Evolutionary conservation across 2,113 vertebrate species (phyloP).

Genomic region (Hymenochirus boettgeri): DNA sequence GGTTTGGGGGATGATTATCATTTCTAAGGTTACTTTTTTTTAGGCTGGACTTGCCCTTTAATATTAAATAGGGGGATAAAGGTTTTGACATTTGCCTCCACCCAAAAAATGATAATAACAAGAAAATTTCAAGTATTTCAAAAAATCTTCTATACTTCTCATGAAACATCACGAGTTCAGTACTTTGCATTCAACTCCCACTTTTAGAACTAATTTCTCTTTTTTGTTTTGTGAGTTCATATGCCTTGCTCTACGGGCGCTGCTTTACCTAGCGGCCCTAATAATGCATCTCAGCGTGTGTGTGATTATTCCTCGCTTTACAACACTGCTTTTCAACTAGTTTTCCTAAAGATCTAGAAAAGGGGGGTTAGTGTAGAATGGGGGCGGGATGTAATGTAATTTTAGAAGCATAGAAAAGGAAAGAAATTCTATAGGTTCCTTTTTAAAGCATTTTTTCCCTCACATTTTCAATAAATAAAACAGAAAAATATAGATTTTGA

Average conservation of each 20-base stretch:
- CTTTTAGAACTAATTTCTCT: slow-evolving; percentile 10
- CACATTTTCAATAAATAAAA: no score
- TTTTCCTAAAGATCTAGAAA: neutral
- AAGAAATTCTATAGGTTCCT: slow-evolving; percentile 2
- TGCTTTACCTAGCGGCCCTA: slow-evolving; percentile 22
- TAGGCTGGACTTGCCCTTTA: no score
- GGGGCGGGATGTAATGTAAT: neutral
- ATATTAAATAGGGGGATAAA: no score
- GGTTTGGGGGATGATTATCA: no score
- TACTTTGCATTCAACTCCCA: slow-evolving; percentile 18
- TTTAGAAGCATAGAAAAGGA: slow-evolving; percentile 6
- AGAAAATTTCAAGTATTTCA: no score
- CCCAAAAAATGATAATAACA: no score
- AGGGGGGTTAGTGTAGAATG: no score
- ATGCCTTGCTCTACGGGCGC: neutral
- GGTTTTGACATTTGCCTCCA: no score
- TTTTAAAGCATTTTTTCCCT: neutral
- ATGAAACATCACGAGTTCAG: no score
- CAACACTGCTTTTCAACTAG: slow-evolving; percentile 18
- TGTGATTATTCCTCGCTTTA: slow-evolving; percentile 29
- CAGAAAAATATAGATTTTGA: no score
- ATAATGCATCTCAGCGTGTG: slow-evolving; percentile 34
- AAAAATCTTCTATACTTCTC: no score
- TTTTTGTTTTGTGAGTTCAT: slow-evolving; percentile 18
- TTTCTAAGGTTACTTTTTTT: no score